phyloP scores from a whole-genome alignment of 1,140 invertebrate genomes.

The Leptopilina boulardi region DNA sequence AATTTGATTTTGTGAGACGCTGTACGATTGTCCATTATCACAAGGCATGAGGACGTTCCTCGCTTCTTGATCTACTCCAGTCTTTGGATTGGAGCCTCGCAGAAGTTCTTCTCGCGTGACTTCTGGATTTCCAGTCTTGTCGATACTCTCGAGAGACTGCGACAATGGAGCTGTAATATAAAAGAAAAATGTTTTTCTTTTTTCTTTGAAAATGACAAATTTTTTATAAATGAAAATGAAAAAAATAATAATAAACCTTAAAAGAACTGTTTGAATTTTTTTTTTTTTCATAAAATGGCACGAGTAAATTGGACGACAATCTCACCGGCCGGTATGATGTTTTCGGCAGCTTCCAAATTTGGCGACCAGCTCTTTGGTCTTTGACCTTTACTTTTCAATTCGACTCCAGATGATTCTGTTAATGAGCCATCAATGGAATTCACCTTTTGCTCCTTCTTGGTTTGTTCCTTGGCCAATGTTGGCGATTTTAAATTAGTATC shows the following conservation, averaged over 20 bases:
- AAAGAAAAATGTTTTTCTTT: too few relatives aligned
- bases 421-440: constrained; percentile 58
- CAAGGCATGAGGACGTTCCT: constrained; percentile 88
- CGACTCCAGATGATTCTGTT: constrained; percentile 59
- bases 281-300: not conserved
- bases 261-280: too few relatives aligned
- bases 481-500: constrained; percentile 92
- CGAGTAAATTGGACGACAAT: constrained; percentile 30
- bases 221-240: not conserved
- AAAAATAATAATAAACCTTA: not conserved
- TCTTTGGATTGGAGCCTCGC: constrained; percentile 61
- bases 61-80: constrained; percentile 73
- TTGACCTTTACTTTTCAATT: constrained; percentile 71
- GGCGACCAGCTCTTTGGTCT: constrained; percentile 91
- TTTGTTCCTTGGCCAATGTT: constrained; percentile 71
- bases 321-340: constrained; percentile 76
- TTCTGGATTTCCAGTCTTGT: constrained; percentile 68
- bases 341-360: constrained; percentile 80
- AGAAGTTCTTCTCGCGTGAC: constrained; percentile 71
- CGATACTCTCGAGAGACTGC: constrained; percentile 75
- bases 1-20: constrained; percentile 92
- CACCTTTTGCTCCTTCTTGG: constrained; percentile 69
- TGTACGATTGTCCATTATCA: constrained; percentile 89
- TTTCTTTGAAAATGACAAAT: too few relatives aligned
- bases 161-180: constrained; percentile 71